Evolutionary conservation across 2,888 invertebrate genomes (phyloP), one percentile per base, ranked within the genome.

Genomic region (Lamproptera curius): DNA sequence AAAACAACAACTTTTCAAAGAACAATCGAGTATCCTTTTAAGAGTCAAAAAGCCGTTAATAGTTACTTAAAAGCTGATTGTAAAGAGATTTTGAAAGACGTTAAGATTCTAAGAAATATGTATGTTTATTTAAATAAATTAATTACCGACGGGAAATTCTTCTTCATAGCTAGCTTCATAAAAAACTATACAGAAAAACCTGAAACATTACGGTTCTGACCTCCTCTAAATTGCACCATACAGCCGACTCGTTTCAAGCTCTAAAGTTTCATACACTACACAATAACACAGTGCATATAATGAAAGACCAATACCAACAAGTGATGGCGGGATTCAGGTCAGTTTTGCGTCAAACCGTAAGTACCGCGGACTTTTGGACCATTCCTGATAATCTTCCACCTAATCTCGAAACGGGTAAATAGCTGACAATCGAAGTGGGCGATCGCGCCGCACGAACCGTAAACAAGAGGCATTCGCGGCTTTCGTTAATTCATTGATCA

Each of bases 351-450:
- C 31, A 46, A 31, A 33, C 33, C 20, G 33, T 33, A 17, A 15
- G 15, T 13, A n/a, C 16, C 34, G 42, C 14, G n/a, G 38, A 34
- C 42, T 23, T 17, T 48, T 17, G 39, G 2, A 10, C n/a, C 26
- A 26, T 16, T 42, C 16, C 5, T 16, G 26, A 48, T 48, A 33
- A 37, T 42, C 38, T 33, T 38, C 33, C 23, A 37, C 31, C 16
- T 34, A 20, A 17, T 42, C 41, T 38, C 13, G 15, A 37, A 28
- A 47, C 41, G 10, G 42, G 47, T 42, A 38, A 42, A 42, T 48
- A 42, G 20, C 34, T 34, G 11, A 31, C 9, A 48, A 38, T 38
- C 33, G 34, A 33, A 42, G 33, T 38, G 16, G 33, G 42, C 23
- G 26, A 47, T 47, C 31, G 15, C 15, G 31, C 31, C 23, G 23